Conservation (phyloP, 2,888 invertebrate species). For the Parasteatoda lunata region DNA sequence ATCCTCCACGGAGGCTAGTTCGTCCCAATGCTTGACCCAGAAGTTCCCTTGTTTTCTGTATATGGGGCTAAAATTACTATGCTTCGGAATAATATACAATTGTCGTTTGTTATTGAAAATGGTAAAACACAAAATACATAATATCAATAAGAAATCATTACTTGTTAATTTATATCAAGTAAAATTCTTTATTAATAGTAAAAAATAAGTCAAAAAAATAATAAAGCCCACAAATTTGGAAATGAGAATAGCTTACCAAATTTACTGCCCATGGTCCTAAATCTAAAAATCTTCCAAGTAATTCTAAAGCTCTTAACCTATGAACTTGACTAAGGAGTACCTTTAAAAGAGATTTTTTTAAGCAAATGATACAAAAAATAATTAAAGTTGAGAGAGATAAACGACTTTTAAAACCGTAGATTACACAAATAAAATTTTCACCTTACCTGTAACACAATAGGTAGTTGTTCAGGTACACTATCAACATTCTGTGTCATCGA, state of each 20-base stretch:
- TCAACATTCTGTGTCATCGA: conserved; percentile 85
- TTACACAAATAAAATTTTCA: background rate
- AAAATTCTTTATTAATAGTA: background rate
- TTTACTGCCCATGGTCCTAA: conserved; percentile 97
- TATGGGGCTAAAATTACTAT: too few species aligned
- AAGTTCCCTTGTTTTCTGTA: too few species aligned
- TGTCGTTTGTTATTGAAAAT: too few species aligned
- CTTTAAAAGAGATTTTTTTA: conserved; percentile 71
- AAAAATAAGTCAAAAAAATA: background rate
- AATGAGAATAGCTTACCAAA: conserved; percentile 76
- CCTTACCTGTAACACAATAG: conserved; percentile 93
- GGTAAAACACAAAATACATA: too few species aligned
- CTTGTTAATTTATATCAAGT: too few species aligned
- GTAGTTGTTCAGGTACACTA: conserved; percentile 93
- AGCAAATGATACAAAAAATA: background rate
- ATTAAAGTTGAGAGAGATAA: background rate
- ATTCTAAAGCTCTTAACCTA: conserved; percentile 92
- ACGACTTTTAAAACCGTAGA: background rate
- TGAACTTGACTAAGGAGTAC: conserved; percentile 84
- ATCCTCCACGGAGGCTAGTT: too few species aligned
- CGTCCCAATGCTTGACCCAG: too few species aligned
- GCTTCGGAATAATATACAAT: too few species aligned
- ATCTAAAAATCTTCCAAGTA: conserved; percentile 93
- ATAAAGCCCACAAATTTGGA: background rate
- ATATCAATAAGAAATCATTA: too few species aligned